These are phyloP conservation scores for Heliconius charithonia DNA, from an alignment of 2,888 invertebrate genomes.

Conservation along the genomic window DNA sequence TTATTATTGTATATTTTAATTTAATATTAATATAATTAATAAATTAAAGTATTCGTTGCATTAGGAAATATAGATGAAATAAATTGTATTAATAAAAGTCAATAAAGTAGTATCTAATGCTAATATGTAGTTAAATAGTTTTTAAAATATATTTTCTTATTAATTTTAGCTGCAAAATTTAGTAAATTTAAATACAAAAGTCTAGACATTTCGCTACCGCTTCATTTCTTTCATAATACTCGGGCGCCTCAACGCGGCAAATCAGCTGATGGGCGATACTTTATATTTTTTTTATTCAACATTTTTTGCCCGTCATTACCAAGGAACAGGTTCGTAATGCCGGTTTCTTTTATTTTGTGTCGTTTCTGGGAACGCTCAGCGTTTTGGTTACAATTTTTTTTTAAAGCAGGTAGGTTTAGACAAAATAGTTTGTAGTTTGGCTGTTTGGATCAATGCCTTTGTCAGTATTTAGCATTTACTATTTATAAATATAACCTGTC, in stretches of 20 bases:
- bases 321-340: slow-evolving; percentile 53
- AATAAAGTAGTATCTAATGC: not conserved
- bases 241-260: slow-evolving; percentile 54
- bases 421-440: slow-evolving; percentile 41
- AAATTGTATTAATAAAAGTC: not conserved
- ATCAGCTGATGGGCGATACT: slow-evolving; percentile 55
- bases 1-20: not conserved
- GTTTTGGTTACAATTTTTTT: slow-evolving; percentile 50
- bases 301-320: slow-evolving; percentile 53
- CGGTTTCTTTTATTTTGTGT: slow-evolving; percentile 53
- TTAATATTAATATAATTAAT: not conserved
- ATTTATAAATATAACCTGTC: slow-evolving; percentile 27
- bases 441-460: slow-evolving; percentile 31
- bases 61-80: not conserved
- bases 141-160: not conserved
- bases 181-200: not conserved
- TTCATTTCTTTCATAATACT: slow-evolving; percentile 44
- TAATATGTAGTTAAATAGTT: not conserved
- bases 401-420: slow-evolving; percentile 51
- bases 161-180: not conserved
- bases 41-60: not conserved
- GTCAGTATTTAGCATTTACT: slow-evolving; percentile 21
- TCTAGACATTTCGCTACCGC: slow-evolving; percentile 27
- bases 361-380: slow-evolving; percentile 53
- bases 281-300: slow-evolving; percentile 44